phyloP scores from a whole-genome alignment of 2,888 invertebrate genomes.

The Myathropa florea region DNA sequence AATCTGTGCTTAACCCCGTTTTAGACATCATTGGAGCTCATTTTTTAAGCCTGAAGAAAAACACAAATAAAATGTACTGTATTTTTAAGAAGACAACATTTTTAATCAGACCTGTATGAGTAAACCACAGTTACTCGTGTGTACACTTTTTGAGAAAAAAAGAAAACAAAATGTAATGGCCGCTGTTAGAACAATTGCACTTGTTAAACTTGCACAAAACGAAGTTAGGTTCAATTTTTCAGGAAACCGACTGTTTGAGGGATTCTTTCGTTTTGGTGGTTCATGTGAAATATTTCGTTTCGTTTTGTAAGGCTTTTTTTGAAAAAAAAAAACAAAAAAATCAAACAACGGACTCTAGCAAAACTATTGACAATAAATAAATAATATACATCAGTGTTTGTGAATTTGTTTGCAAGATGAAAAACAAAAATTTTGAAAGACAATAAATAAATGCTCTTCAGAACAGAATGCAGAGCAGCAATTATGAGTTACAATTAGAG shows the following conservation, averaged over 20 bases:
- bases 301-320: neutral
- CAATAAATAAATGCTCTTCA: slow-evolving; percentile 26
- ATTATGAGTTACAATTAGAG: slow-evolving; percentile 20
- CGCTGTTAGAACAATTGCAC: slow-evolving; percentile 60
- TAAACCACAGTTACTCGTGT: neutral
- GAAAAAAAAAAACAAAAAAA: too few relatives aligned
- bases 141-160: slow-evolving; percentile 6
- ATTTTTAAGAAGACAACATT: neutral
- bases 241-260: slow-evolving; percentile 13
- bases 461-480: neutral
- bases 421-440: slow-evolving; percentile 21
- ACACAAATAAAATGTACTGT: neutral
- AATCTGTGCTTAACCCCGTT: neutral
- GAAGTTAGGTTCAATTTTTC: slow-evolving; percentile 37
- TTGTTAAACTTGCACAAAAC: slow-evolving; percentile 60
- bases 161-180: slow-evolving; percentile 34
- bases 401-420: slow-evolving; percentile 24
- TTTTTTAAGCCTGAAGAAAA: neutral
- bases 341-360: neutral
- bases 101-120: neutral
- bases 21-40: neutral
- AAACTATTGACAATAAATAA: slow-evolving; percentile 48
- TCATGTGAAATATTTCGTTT: slow-evolving; percentile 4
- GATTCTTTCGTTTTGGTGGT: neutral
- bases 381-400: slow-evolving; percentile 31